phyloP scores from a whole-genome alignment of 2,113 vertebrate species.

The Anarhynchus alexandrinus region DNA sequence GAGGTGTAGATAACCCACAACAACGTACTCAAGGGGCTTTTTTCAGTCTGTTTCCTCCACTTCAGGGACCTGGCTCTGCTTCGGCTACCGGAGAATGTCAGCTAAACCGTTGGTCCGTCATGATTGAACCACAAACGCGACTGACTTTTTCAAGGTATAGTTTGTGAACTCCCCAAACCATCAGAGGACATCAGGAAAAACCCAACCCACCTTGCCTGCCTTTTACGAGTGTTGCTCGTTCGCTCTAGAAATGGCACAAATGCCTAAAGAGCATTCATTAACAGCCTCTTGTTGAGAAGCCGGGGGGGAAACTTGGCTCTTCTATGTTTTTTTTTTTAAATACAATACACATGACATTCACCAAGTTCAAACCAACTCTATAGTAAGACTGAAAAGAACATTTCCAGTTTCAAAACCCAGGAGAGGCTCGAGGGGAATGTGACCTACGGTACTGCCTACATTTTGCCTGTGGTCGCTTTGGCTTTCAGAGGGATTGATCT shows the following conservation, averaged over 20 bases:
- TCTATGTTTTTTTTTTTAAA: background rate
- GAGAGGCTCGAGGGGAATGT: background rate
- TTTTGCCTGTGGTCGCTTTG: background rate
- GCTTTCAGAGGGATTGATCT: background rate
- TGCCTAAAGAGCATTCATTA: background rate
- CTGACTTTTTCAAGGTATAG: background rate
- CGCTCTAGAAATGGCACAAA: background rate
- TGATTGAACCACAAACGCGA: background rate
- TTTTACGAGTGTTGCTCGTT: background rate
- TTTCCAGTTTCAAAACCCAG: conserved; percentile 66
- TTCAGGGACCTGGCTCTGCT: background rate
- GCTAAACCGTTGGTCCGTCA: background rate
- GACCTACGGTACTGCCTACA: background rate
- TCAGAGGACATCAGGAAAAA: background rate
- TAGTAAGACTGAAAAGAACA: conserved; percentile 54
- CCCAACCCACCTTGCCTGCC: background rate
- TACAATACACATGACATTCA: background rate
- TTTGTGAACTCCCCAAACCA: background rate
- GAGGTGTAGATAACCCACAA: background rate
- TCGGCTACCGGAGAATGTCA: background rate
- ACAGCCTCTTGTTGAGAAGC: background rate
- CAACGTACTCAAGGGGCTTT: background rate
- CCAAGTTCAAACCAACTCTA: background rate
- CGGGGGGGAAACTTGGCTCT: background rate
- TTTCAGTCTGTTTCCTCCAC: background rate